These are phyloP conservation scores for Apogon hyalosoma DNA, from an alignment of 2,797 vertebrate species.

Conservation along the genomic window DNA sequence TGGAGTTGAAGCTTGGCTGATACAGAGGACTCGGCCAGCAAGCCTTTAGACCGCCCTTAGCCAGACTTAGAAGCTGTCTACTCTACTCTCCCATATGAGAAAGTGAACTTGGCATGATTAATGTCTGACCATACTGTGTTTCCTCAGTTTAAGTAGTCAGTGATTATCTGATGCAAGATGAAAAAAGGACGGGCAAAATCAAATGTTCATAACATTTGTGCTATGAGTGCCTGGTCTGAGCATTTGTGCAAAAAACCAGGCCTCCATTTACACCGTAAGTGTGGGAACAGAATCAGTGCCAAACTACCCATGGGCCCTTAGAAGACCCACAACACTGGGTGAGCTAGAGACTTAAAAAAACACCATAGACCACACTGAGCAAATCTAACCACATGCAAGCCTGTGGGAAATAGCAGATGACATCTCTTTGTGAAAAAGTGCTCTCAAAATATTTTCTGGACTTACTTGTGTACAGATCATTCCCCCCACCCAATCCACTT, in stretches of 20 bases:
- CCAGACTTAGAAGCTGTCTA: conserved; percentile 57
- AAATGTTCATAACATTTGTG: conserved; percentile 72
- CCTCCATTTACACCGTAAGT: conserved; percentile 71
- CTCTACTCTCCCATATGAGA: conserved; percentile 76
- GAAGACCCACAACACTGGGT: conserved; percentile 51
- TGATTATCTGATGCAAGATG: conserved; percentile 83
- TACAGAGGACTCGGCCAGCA: conserved; percentile 42
- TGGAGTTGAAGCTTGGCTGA: conserved; percentile 63
- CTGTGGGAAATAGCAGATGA: conserved; percentile 73
- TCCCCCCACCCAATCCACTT: conserved; percentile 65
- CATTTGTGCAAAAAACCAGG: conserved; percentile 67
- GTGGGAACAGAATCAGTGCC: conserved; percentile 75
- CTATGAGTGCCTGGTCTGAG: conserved; percentile 68
- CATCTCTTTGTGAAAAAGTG: conserved; percentile 74
- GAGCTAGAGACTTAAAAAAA: conserved; percentile 66
- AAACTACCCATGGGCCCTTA: conserved; percentile 67
- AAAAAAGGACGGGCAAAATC: conserved; percentile 67
- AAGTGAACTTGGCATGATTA: conserved; percentile 72
- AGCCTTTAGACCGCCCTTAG: conserved; percentile 52
- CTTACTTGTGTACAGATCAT: conserved; percentile 65
- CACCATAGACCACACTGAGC: conserved; percentile 60
- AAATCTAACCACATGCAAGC: conserved; percentile 77
- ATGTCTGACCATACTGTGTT: conserved; percentile 79
- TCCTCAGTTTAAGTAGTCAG: conserved; percentile 84
- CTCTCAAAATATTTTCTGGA: conserved; percentile 75